A percentile compares a stretch with the other conserved stretches of the same genome.
Conservation (phyloP, 2,797 vertebrate species). For the Pseudotriccus pelzelni region DNA sequence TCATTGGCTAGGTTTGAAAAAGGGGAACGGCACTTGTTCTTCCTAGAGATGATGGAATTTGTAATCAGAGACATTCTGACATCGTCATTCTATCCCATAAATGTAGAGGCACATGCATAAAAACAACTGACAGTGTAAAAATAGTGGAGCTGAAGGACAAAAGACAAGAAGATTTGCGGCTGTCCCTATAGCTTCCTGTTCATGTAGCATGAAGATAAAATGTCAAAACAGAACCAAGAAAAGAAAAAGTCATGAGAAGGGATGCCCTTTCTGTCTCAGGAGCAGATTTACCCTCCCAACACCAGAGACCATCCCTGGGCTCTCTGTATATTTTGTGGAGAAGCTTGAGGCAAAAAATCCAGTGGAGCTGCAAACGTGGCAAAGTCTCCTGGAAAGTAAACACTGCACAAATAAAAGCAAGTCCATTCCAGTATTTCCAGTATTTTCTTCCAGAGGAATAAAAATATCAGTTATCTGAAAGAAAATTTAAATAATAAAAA, state of each 20-base stretch:
- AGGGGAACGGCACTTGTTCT: not conserved
- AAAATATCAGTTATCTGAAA: constrained; percentile 44
- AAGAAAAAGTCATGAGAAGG: not conserved
- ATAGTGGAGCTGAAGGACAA: constrained; percentile 9
- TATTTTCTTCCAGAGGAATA: constrained; percentile 13
- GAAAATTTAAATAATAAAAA: too few relatives aligned
- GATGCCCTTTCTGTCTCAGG: not conserved
- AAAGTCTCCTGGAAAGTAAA: constrained; percentile 33
- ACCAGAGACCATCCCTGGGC: not conserved
- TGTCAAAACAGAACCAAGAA: constrained; percentile 16
- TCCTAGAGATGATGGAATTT: not conserved
- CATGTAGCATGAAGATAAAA: not conserved
- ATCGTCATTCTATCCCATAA: not conserved
- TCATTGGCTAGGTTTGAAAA: not conserved
- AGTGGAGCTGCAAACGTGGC: not conserved
- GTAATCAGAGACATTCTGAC: constrained; percentile 16
- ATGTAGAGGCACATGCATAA: not conserved
- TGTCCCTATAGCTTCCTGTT: constrained; percentile 19
- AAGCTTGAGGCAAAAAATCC: not conserved
- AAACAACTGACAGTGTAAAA: constrained; percentile 10
- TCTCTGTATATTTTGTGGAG: not conserved
- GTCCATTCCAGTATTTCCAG: constrained; percentile 16
- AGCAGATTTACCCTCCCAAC: not conserved
- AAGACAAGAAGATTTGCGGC: not conserved
- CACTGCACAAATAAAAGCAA: not conserved